Evolutionary conservation across 35 echinoderm and acorn worm species (phyloP), one percentile per base, ranked within the genome.

Genomic region (Heliocidaris tuberculata): DNA sequence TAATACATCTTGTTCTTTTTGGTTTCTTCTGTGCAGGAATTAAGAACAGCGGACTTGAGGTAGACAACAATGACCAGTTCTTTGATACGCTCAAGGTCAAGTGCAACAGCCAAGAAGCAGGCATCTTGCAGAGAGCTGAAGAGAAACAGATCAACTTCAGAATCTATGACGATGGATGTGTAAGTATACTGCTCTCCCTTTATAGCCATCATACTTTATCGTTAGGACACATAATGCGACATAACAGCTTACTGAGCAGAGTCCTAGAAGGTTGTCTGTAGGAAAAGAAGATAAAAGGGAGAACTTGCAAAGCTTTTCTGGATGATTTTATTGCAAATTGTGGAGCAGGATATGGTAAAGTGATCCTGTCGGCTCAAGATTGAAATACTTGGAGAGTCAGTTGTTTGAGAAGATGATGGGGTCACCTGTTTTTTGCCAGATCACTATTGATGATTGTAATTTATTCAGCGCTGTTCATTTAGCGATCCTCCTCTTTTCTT

Each of bases 81-180:
- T 99, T 99, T 96, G 98, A 99, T 61, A 99, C 98, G 9, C 60
- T 99, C 59, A 99, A 96, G 94, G 90, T 97, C 29, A 88, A 95
- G 30, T 97, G 98, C 92, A 94, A 96, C 10, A 94, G 94, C 42
- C 94, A 96, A 19, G 94, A 71, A 30, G 94, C 92, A 2, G 94
- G 35, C 0, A 88, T 99, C 30, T 49, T 97, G 86, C 93, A 95
- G 56, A 71, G 96, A 50, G 96, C 98, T 11, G 94, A 93, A 29
- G 94, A 97, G 50, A 97, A 97, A 19, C 32, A 93, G 49, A 99
- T 99, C 30, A 99, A 99, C 90, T 95, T 99, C 9, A 95, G 98
- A 35, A 54, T 94, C 3, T 97, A 86, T 93, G 96, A 95, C 35
- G 97, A 99, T 94, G 97, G 96, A 86, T 78, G 93, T 49, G 97